Conservation (phyloP, 2,888 invertebrate species). For the Elegia similella region DNA sequence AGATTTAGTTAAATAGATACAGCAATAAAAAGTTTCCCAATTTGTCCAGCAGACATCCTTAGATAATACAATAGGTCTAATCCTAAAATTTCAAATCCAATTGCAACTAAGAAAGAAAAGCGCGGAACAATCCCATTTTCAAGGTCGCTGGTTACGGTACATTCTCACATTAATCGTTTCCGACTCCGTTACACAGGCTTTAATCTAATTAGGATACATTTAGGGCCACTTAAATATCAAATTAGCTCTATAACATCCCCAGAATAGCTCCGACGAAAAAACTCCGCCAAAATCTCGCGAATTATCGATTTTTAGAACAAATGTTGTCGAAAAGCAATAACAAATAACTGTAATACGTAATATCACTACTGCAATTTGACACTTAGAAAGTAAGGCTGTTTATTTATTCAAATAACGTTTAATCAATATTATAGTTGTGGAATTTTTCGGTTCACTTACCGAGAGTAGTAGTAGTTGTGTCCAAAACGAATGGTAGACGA, state of each 20-base stretch:
- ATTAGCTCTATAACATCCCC: not conserved
- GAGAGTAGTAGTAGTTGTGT: constrained; percentile 21
- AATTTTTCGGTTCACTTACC: constrained; percentile 29
- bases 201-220: constrained; percentile 12
- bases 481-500: constrained; percentile 26
- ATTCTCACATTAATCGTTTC: constrained; percentile 3
- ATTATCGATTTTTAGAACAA: constrained; percentile 8
- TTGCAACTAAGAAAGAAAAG: not conserved
- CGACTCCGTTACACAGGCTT: not conserved
- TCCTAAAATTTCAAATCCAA: not conserved
- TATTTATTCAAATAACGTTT: not conserved
- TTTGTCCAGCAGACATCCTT: not conserved
- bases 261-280: not conserved
- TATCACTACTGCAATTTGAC: constrained; percentile 12
- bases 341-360: constrained; percentile 17
- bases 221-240: not conserved
- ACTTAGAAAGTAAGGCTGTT: constrained; percentile 6
- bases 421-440: not conserved
- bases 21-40: not conserved
- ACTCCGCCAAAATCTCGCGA: not conserved
- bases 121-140: constrained; percentile 6
- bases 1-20: no score
- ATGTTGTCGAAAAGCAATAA: constrained; percentile 14
- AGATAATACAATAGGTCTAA: not conserved
- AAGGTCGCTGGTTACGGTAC: constrained; percentile 4